phyloP scores from a whole-genome alignment of 2,113 vertebrate species.

The Mustela lutreola region DNA sequence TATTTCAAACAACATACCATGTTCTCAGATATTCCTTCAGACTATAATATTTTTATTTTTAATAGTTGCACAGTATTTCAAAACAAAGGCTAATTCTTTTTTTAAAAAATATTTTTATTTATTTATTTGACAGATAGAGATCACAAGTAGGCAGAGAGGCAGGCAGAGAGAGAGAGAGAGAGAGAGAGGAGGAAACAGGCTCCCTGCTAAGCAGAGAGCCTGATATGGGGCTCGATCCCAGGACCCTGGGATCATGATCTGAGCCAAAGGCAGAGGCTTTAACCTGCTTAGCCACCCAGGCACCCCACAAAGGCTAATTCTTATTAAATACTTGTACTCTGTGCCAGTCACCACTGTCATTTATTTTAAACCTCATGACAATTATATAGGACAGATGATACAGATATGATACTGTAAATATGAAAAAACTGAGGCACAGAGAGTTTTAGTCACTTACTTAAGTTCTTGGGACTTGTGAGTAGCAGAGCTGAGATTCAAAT shows the following conservation, averaged over 20 bases:
- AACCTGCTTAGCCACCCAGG: too few species aligned
- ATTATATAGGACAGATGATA: background rate
- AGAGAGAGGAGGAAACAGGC: too few species aligned
- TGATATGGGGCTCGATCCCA: too few species aligned
- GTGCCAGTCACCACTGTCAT: background rate
- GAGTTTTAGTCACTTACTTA: background rate
- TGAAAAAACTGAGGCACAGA: background rate
- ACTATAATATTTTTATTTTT: conserved; percentile 36
- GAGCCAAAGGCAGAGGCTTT: too few species aligned
- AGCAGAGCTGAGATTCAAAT: background rate
- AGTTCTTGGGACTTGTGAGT: background rate
- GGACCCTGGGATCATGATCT: too few species aligned
- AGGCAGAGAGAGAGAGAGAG: too few species aligned
- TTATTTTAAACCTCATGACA: conserved; percentile 44
- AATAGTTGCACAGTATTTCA: background rate
- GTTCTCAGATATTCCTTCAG: background rate
- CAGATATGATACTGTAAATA: conserved; percentile 17
- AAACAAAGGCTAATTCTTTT: background rate
- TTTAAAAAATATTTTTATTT: too few species aligned
- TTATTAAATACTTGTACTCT: background rate
- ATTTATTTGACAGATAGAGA: too few species aligned
- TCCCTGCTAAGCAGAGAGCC: too few species aligned
- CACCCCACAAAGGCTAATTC: background rate
- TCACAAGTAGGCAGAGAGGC: too few species aligned
- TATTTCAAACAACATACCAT: conserved; percentile 17